Conservation (phyloP, 1,140 invertebrate genomes). For the Drosophila burlai region DNA sequence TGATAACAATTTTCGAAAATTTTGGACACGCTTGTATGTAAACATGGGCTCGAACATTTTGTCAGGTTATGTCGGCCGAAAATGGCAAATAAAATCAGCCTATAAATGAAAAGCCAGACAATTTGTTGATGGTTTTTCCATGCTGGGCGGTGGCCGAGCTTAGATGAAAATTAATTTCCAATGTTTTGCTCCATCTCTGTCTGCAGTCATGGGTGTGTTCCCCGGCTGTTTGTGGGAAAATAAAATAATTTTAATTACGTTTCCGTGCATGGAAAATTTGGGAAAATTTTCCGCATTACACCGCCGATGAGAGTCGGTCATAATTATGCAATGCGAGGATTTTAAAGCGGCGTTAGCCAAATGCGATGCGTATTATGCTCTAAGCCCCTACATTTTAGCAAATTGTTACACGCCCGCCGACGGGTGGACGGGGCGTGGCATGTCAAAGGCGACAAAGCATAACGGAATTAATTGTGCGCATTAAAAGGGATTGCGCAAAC, state of each 20-base stretch:
- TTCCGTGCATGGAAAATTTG: slow-evolving; percentile 53
- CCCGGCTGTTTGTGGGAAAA: slow-evolving; percentile 30
- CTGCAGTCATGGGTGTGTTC: slow-evolving; percentile 22
- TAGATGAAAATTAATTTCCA: slow-evolving; percentile 73
- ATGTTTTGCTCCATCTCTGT: slow-evolving; percentile 49
- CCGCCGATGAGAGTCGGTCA: slow-evolving; percentile 47
- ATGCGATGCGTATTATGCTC: slow-evolving; percentile 49
- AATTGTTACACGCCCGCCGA: slow-evolving; percentile 47
- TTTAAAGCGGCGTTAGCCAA: slow-evolving; percentile 36
- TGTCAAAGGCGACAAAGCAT: slow-evolving; percentile 78
- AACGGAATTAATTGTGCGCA: slow-evolving; percentile 76
- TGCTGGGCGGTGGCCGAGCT: slow-evolving; percentile 25
- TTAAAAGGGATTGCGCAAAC: slow-evolving; percentile 69
- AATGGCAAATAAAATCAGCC: slow-evolving; percentile 66
- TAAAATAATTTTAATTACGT: slow-evolving; percentile 71
- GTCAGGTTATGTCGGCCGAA: slow-evolving; percentile 28
- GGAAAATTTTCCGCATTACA: slow-evolving; percentile 45
- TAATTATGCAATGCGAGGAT: slow-evolving; percentile 68
- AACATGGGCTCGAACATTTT: slow-evolving; percentile 58
- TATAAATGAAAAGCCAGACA: slow-evolving; percentile 70
- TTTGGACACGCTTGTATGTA: slow-evolving; percentile 35
- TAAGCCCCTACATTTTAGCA: slow-evolving; percentile 66
- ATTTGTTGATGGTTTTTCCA: slow-evolving; percentile 74
- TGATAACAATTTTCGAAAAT: slow-evolving; percentile 25
- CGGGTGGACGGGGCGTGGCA: slow-evolving; percentile 18